Evolutionary conservation across 2,888 invertebrate species (phyloP).

Genomic region (Bimastos eiseni): DNA sequence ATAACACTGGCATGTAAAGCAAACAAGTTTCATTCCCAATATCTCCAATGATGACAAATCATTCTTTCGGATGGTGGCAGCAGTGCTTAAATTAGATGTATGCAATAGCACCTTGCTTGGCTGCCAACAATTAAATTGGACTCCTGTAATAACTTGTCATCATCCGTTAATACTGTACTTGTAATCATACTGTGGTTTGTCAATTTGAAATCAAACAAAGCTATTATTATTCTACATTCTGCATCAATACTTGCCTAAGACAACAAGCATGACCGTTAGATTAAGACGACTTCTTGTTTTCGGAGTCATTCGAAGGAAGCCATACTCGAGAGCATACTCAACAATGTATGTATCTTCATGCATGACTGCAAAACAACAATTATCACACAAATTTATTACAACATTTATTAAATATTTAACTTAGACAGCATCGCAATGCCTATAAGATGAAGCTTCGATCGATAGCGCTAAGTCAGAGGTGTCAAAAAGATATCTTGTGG

Average conservation of each 20-base stretch:
- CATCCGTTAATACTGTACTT: too few species aligned
- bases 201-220: too few species aligned
- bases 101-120: too few species aligned
- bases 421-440: not conserved
- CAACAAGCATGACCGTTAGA: conserved; percentile 20
- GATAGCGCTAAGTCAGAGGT: not conserved
- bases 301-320: conserved; percentile 22
- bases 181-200: too few species aligned
- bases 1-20: too few species aligned
- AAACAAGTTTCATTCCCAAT: too few species aligned
- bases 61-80: too few species aligned
- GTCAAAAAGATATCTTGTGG: too few species aligned
- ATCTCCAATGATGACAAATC: too few species aligned
- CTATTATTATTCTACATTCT: not conserved
- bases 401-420: not conserved
- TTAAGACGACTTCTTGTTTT: conserved; percentile 18
- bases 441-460: not conserved
- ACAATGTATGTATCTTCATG: not conserved
- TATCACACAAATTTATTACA: not conserved
- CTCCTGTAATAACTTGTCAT: too few species aligned
- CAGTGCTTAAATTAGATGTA: too few species aligned
- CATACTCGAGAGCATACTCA: conserved; percentile 23
- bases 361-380: conserved; percentile 6
- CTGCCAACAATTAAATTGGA: too few species aligned
- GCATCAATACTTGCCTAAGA: not conserved